Conservation (phyloP, 2,797 vertebrate species). For the Galago senegalensis region DNA sequence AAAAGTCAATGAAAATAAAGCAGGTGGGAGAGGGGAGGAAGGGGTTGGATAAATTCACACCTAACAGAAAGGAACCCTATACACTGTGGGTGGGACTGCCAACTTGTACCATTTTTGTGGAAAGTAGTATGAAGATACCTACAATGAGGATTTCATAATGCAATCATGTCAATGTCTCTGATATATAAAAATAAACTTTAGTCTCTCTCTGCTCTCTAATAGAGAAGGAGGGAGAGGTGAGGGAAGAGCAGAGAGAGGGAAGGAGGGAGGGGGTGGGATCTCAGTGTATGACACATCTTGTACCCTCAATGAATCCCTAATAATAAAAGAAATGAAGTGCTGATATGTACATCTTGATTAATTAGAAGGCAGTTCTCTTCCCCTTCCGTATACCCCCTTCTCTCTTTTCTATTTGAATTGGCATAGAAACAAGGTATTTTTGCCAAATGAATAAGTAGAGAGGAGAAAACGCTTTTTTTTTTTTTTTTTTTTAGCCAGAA, state of each 20-base stretch:
- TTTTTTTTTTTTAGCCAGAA: not conserved
- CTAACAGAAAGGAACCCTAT: no score
- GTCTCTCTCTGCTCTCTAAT: not conserved
- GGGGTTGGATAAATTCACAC: no score
- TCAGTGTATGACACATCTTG: no score
- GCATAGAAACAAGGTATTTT: not conserved
- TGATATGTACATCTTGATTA: constrained; percentile 41
- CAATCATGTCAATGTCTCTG: not conserved
- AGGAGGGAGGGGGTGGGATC: no score
- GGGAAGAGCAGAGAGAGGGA: no score
- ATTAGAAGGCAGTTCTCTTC: constrained; percentile 38
- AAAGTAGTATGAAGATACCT: not conserved
- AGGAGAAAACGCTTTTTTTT: constrained; percentile 30
- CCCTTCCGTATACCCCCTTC: not conserved
- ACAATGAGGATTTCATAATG: not conserved
- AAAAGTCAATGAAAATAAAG: no score
- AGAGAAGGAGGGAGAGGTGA: no score
- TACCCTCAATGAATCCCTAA: no score
- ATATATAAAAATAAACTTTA: not conserved
- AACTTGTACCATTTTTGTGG: no score
- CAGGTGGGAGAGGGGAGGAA: no score
- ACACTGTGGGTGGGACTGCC: no score
- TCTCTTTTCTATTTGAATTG: constrained; percentile 69
- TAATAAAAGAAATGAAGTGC: constrained; percentile 2
- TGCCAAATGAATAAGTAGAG: constrained; percentile 49